A percentile compares a stretch with the other conserved stretches of the same genome.
phyloP scores from a whole-genome alignment of 1,140 invertebrate genomes.

The Mya arenaria region DNA sequence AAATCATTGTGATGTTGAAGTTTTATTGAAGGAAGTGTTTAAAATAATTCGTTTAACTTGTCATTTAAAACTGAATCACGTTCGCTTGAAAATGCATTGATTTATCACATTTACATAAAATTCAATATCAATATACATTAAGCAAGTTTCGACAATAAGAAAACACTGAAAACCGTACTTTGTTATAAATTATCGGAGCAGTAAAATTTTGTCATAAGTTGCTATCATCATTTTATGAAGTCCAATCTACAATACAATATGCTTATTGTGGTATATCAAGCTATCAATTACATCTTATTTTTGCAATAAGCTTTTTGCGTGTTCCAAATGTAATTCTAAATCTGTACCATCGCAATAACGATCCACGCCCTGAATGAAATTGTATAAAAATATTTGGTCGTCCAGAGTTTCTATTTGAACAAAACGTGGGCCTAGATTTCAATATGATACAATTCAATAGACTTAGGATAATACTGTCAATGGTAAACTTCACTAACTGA shows the following conservation, averaged over 20 bases:
- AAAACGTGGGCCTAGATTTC: constrained; percentile 38
- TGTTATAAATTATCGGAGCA: constrained; percentile 33
- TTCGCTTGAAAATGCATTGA: no score
- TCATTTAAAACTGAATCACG: no score
- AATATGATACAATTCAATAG: constrained; percentile 37
- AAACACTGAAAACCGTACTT: background rate
- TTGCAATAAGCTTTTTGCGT: background rate
- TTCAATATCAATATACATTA: no score
- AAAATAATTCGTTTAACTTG: no score
- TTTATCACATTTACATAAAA: no score
- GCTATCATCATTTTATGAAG: no score
- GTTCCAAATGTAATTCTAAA: constrained; percentile 19
- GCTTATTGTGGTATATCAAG: background rate
- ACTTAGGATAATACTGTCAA: background rate
- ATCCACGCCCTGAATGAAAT: constrained; percentile 15
- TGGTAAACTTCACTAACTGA: constrained; percentile 4
- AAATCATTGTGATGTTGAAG: no score
- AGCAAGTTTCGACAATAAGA: no score
- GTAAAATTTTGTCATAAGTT: constrained; percentile 38
- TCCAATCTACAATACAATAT: background rate
- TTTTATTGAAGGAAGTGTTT: no score
- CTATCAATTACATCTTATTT: constrained; percentile 51
- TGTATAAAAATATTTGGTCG: constrained; percentile 20
- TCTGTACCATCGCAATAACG: constrained; percentile 18
- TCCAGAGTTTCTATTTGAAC: constrained; percentile 29